Evolutionary conservation across 2,888 invertebrate species (phyloP).

Genomic region (Pammene fasciana): DNA sequence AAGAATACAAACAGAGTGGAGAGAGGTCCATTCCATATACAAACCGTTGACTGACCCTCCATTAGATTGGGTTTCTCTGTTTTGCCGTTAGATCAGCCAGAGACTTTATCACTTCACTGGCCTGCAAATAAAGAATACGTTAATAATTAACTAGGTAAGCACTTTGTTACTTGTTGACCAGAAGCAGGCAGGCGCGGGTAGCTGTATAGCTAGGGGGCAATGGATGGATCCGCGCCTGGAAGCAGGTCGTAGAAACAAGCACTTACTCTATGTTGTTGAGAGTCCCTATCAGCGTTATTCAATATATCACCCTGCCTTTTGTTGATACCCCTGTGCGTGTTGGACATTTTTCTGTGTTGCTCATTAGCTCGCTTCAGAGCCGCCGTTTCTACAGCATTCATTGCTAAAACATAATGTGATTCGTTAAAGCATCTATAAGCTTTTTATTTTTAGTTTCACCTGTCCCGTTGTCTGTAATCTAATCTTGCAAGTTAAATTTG

Average conservation of each 20-base stretch:
- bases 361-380: slow-evolving; percentile 84
- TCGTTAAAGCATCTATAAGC: too few relatives aligned
- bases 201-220: too few relatives aligned
- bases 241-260: not conserved
- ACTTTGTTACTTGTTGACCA: too few relatives aligned
- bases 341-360: slow-evolving; percentile 68
- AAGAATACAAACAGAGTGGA: not conserved
- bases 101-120: slow-evolving; percentile 78
- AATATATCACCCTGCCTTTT: slow-evolving; percentile 69
- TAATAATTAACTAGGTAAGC: not conserved
- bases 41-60: slow-evolving; percentile 72
- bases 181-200: not conserved
- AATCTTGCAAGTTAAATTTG: too few relatives aligned
- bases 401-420: slow-evolving; percentile 54
- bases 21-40: not conserved
- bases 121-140: slow-evolving; percentile 54
- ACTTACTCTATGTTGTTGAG: slow-evolving; percentile 59
- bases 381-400: slow-evolving; percentile 84
- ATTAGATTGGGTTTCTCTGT: slow-evolving; percentile 53
- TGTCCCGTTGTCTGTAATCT: too few relatives aligned
- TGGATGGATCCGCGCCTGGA: too few relatives aligned
- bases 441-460: too few relatives aligned
- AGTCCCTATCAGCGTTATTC: slow-evolving; percentile 49
- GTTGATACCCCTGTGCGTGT: slow-evolving; percentile 55
- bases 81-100: slow-evolving; percentile 68